Conservation (phyloP, 2,113 vertebrate genomes). For the Sus scrofa region T2T-Sscrofa CM000812.6:60423501-60424000, state of each 20-base stretch:
- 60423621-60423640: slow-evolving; percentile 73
- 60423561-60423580: slow-evolving; percentile 78
- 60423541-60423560: slow-evolving; percentile 79
- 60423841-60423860: slow-evolving; percentile 63
- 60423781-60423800: slow-evolving; percentile 60
- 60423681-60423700: slow-evolving; percentile 84
- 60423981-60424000: slow-evolving; percentile 56
- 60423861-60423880: background rate
- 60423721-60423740: slow-evolving; percentile 77
- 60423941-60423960: slow-evolving; percentile 69
- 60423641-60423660: slow-evolving; percentile 63
- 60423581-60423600: slow-evolving; percentile 75
- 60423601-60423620: slow-evolving; percentile 74
- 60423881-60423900: slow-evolving; percentile 45
- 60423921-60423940: slow-evolving; percentile 80
- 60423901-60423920: slow-evolving; percentile 53
- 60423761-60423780: slow-evolving; percentile 70
- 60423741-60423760: slow-evolving; percentile 55
- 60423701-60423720: slow-evolving; percentile 81
- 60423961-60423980: slow-evolving; percentile 74
- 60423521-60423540: slow-evolving; percentile 72
- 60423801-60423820: slow-evolving; percentile 52
- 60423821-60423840: slow-evolving; percentile 45
- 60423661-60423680: slow-evolving; percentile 84
- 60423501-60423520: slow-evolving; percentile 65